phyloP scores from a whole-genome alignment of 1,140 invertebrate genomes.

The Pseudomyrmex pallidus region DNA sequence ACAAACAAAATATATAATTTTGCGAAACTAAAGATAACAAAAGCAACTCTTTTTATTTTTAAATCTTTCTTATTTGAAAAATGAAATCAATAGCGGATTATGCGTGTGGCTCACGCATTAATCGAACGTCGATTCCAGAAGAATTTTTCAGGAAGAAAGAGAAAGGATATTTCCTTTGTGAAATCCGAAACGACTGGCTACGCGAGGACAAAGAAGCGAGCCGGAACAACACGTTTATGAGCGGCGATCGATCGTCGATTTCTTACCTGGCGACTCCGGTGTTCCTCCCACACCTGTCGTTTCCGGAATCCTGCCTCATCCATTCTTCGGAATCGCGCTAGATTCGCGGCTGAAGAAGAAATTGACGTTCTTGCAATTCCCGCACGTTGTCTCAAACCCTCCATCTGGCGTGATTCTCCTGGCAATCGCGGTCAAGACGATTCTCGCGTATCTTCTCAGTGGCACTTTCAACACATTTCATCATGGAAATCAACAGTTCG shows the following conservation, averaged over 20 bases:
- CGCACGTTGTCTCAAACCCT: conserved; percentile 9
- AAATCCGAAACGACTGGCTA: background rate
- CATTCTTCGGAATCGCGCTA: conserved; percentile 38
- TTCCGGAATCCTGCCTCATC: conserved; percentile 54
- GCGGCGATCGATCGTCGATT: conserved; percentile 1
- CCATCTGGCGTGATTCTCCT: conserved; percentile 39
- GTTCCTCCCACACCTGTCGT: conserved; percentile 51
- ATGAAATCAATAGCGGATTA: background rate
- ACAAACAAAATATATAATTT: background rate
- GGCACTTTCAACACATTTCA: background rate
- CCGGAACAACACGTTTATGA: background rate
- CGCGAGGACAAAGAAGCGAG: background rate
- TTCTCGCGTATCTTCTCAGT: background rate
- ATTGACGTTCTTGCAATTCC: conserved; percentile 6
- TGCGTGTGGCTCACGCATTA: background rate
- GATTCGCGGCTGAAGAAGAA: background rate
- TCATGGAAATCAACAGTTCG: background rate
- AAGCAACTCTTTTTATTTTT: background rate
- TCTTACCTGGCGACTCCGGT: conserved; percentile 65
- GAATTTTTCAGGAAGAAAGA: background rate
- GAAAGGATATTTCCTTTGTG: background rate
- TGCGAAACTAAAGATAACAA: background rate
- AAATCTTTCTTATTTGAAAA: background rate
- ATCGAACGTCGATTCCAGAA: too few species aligned
- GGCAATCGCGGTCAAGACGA: conserved; percentile 14